Conservation (phyloP, 2,113 vertebrate genomes). For the Nycticorax nycticorax region DNA sequence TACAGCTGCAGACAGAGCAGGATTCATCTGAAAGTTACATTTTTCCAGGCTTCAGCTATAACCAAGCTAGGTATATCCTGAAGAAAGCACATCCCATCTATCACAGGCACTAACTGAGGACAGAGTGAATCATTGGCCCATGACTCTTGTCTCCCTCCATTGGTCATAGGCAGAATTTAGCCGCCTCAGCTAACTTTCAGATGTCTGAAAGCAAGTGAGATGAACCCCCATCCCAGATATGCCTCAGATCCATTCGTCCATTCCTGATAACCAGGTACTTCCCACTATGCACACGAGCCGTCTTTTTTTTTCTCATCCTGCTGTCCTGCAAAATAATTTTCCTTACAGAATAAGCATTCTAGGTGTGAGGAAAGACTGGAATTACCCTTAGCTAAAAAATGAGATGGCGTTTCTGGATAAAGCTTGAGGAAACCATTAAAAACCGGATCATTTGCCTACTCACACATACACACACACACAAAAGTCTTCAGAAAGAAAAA, state of each 20-base stretch:
- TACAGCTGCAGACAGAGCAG: background rate
- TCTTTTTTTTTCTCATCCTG: background rate
- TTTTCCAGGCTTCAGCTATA: background rate
- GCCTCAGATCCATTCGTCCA: background rate
- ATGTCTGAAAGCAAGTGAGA: background rate
- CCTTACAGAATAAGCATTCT: background rate
- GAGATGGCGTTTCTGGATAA: background rate
- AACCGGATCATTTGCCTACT: background rate
- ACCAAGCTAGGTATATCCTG: background rate
- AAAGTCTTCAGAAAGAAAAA: background rate
- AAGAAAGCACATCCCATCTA: background rate
- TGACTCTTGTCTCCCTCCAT: background rate
- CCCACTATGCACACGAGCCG: fast-evolving
- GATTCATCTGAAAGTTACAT: background rate
- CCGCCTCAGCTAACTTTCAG: background rate
- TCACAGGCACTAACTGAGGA: background rate
- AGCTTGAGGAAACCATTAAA: background rate
- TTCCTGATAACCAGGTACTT: background rate
- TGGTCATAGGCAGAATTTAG: background rate
- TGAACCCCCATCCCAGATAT: background rate
- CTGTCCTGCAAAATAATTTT: background rate
- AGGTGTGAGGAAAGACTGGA: background rate
- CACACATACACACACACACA: background rate
- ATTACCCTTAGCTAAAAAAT: background rate
- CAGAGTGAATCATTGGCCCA: background rate